A percentile compares a stretch with the other conserved stretches of the same genome.
Conservation (phyloP, 2,797 vertebrate species). For the Silurus lanzhouensis region DNA sequence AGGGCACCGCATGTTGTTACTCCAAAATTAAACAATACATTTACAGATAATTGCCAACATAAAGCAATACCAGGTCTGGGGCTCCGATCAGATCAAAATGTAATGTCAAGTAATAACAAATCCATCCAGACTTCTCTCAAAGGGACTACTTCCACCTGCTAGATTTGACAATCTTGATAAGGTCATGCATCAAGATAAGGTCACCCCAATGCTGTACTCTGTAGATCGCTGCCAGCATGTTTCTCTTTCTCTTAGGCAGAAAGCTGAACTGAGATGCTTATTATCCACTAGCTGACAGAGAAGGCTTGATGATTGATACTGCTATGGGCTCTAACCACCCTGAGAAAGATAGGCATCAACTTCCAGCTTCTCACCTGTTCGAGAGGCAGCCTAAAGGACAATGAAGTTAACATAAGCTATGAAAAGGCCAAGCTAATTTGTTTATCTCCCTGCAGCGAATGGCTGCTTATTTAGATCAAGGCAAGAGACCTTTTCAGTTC, state of each 20-base stretch:
- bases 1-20: background rate
- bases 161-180: constrained; percentile 22
- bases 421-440: constrained; percentile 32
- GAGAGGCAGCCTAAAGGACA: constrained; percentile 33
- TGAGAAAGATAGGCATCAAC: constrained; percentile 43
- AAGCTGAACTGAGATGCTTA: constrained; percentile 45
- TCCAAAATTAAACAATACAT: background rate
- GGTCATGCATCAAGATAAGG: constrained; percentile 31
- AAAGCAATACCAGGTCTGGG: constrained; percentile 4
- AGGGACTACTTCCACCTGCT: constrained; percentile 20
- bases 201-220: background rate
- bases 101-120: constrained; percentile 24
- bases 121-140: constrained; percentile 4
- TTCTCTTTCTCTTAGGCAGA: constrained; percentile 12
- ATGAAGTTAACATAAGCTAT: constrained; percentile 9
- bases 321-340: constrained; percentile 27
- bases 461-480: constrained; percentile 23
- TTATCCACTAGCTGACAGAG: constrained; percentile 34
- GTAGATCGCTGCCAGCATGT: constrained; percentile 11
- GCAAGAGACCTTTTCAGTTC: constrained; percentile 20
- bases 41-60: background rate
- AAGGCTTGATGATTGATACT: constrained; percentile 34
- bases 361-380: constrained; percentile 46
- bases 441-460: constrained; percentile 8
- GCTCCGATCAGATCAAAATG: background rate